These are phyloP conservation scores for Osmerus mordax DNA, from an alignment of 2,113 vertebrate species.

Conservation along the genomic window DNA sequence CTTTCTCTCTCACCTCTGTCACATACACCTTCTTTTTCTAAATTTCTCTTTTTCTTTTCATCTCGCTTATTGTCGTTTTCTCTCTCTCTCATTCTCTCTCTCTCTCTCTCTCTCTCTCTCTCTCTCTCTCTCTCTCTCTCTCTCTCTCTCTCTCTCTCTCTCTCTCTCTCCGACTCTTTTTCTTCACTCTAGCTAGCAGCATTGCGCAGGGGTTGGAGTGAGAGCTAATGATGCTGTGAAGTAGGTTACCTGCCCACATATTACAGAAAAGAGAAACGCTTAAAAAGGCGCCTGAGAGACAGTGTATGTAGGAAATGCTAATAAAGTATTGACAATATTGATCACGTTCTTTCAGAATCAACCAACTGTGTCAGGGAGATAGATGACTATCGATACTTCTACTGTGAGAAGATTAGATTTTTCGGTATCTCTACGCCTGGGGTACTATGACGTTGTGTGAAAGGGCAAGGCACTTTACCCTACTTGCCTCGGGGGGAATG, in stretches of 20 bases:
- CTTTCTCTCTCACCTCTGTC: neutral
- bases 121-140: constrained; percentile 19
- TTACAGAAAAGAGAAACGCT: constrained; percentile 46
- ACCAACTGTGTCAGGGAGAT: constrained; percentile 23
- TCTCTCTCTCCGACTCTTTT: constrained; percentile 24
- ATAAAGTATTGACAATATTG: constrained; percentile 50
- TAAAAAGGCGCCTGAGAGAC: constrained; percentile 23
- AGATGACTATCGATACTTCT: constrained; percentile 26
- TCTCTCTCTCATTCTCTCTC: constrained; percentile 22
- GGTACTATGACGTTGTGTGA: too few species aligned
- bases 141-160: neutral
- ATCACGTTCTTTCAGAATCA: constrained; percentile 17
- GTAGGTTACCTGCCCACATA: constrained; percentile 59
- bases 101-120: constrained; percentile 26
- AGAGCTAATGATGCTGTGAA: constrained; percentile 60
- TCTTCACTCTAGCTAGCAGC: constrained; percentile 19
- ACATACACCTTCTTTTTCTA: too few species aligned
- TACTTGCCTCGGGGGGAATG: too few species aligned
- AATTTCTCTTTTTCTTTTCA: neutral
- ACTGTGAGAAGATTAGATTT: constrained; percentile 24
- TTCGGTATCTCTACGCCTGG: too few species aligned
- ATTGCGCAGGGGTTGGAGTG: constrained; percentile 42
- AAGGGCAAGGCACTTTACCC: too few species aligned
- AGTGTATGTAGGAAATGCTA: neutral
- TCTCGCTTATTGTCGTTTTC: constrained; percentile 17